Percentiles rank a stretch among this genome's conserved stretches.
phyloP scores from a whole-genome alignment of 2,797 vertebrate genomes.

The Phrynocephalus guinanensis region DNA sequence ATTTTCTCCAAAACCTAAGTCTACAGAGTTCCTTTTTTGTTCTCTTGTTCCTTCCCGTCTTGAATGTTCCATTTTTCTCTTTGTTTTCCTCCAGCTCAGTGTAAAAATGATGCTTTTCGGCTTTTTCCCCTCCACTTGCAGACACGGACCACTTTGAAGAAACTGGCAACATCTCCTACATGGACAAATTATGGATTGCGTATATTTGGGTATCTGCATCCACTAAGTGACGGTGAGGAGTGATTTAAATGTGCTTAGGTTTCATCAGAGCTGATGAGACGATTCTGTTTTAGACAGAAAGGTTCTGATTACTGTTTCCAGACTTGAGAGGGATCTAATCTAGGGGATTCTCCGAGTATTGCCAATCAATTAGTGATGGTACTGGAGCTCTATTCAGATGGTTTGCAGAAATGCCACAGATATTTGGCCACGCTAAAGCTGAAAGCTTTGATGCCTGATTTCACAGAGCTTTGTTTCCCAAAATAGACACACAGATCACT shows the following conservation, averaged over 20 bases:
- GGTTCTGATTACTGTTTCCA: neutral
- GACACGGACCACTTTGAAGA: slow-evolving; percentile 87
- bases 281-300: neutral
- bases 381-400: neutral
- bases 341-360: neutral
- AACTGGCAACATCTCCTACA: slow-evolving; percentile 88
- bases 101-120: slow-evolving; percentile 24
- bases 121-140: slow-evolving; percentile 60
- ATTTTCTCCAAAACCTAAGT: neutral
- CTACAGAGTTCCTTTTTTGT: neutral
- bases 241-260: neutral
- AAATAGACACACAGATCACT: neutral
- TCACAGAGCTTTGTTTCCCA: neutral
- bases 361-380: neutral
- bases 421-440: neutral
- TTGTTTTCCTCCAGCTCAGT: neutral
- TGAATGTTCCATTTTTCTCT: neutral
- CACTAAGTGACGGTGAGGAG: slow-evolving; percentile 83
- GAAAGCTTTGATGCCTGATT: neutral
- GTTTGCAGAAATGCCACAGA: neutral
- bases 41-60: neutral
- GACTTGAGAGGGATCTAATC: neutral
- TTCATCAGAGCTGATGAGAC: neutral
- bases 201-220: slow-evolving; percentile 96
- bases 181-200: slow-evolving; percentile 95